These are phyloP conservation scores for Paradisaea rubra DNA, from an alignment of 2,113 vertebrate genomes.

Conservation along the genomic window DNA sequence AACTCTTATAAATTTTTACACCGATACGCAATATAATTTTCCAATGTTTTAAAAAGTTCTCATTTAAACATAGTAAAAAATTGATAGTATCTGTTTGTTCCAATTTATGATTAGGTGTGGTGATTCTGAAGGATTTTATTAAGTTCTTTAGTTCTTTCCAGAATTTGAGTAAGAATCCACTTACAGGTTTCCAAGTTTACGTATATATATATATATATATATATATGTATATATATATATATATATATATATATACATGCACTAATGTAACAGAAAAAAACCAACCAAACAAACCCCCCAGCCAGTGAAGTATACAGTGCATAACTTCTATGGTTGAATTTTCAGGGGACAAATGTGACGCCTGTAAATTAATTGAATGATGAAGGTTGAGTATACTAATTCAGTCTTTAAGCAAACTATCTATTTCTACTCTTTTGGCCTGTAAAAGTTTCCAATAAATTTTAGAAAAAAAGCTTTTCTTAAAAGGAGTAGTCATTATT, in stretches of 20 bases:
- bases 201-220: neutral
- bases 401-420: neutral
- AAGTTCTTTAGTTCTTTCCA: neutral
- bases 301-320: neutral
- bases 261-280: neutral
- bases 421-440: neutral
- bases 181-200: neutral
- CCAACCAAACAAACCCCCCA: accelerated
- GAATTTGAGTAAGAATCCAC: neutral
- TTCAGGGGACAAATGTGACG: neutral
- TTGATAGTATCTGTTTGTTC: neutral
- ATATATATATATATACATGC: neutral
- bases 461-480: neutral
- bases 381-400: neutral
- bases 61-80: neutral
- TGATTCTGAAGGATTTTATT: neutral
- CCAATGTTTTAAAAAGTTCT: neutral
- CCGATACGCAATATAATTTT: neutral
- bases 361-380: neutral
- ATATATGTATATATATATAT: neutral
- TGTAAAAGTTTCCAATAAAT: neutral
- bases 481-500: neutral
- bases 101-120: neutral
- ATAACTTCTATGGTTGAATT: neutral
- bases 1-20: neutral